Evolutionary conservation across 2,797 vertebrate species (phyloP).

Genomic region (Picus viridis): DNA sequence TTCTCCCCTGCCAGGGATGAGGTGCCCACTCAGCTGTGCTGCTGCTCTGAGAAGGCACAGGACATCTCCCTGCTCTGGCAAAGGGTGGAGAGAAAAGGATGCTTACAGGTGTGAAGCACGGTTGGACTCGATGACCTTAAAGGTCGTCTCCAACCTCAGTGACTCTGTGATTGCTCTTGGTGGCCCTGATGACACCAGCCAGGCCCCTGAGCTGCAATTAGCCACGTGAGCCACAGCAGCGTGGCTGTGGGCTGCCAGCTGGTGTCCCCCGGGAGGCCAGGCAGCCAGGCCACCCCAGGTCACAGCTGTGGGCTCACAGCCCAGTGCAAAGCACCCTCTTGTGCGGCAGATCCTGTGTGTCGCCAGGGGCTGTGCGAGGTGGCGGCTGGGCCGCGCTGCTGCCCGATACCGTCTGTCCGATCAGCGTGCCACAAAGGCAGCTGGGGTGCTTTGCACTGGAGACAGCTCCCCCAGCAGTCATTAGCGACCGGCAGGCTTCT

Average conservation of each 20-base stretch:
- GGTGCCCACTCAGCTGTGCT: background rate
- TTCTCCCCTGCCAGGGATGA: background rate
- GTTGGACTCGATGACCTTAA: background rate
- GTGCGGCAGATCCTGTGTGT: conserved; percentile 35
- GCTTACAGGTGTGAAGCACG: no score
- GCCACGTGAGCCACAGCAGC: background rate
- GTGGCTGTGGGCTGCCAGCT: background rate
- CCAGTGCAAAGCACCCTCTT: background rate
- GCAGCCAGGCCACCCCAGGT: background rate
- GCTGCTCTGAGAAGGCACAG: background rate
- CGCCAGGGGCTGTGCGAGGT: background rate
- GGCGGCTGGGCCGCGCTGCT: accelerated
- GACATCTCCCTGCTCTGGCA: background rate
- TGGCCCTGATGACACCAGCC: accelerated
- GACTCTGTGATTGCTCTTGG: accelerated
- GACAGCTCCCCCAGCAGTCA: conserved; percentile 7
- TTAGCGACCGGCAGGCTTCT: background rate
- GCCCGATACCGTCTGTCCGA: conserved; percentile 37
- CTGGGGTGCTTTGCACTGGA: conserved; percentile 19
- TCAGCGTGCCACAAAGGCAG: background rate
- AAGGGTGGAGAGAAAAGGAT: background rate
- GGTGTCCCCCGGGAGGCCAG: background rate
- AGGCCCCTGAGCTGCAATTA: background rate
- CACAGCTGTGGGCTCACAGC: background rate
- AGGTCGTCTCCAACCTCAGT: background rate